Evolutionary conservation across 2,888 invertebrate genomes (phyloP).

Genomic region (Zaprionus bogoriensis): DNA sequence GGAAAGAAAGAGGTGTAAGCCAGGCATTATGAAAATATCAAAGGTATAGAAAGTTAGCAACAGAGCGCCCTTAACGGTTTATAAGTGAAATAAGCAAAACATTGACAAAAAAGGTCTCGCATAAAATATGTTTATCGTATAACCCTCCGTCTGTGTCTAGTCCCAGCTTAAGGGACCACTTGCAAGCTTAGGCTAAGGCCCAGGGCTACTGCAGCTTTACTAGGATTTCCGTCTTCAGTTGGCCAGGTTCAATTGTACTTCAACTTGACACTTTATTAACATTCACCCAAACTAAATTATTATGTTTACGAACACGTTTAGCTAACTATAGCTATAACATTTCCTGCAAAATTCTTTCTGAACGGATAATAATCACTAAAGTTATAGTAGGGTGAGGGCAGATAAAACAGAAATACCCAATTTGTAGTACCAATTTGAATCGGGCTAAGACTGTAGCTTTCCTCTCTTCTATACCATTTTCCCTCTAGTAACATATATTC

Average conservation of each 20-base stretch:
- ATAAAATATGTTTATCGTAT: slow-evolving; percentile 61
- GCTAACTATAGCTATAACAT: too few relatives aligned
- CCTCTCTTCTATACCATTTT: neutral
- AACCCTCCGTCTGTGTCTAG: neutral
- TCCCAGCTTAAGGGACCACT: slow-evolving; percentile 1
- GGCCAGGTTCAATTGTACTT: neutral
- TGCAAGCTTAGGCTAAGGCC: neutral
- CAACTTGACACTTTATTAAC: too few relatives aligned
- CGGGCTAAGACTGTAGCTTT: too few relatives aligned
- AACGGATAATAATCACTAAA: too few relatives aligned
- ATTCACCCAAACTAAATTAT: too few relatives aligned
- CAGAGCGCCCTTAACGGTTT: slow-evolving; percentile 55
- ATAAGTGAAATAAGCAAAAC: slow-evolving; percentile 54
- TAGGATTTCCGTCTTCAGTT: neutral
- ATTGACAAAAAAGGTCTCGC: slow-evolving; percentile 59
- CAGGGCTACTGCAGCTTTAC: neutral
- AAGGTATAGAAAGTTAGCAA: slow-evolving; percentile 39
- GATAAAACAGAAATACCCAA: too few relatives aligned
- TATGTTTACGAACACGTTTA: too few relatives aligned
- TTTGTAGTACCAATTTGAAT: too few relatives aligned
- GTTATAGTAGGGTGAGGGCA: too few relatives aligned
- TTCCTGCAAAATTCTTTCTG: too few relatives aligned
- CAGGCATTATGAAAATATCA: slow-evolving; percentile 53
- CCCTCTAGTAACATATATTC: neutral
- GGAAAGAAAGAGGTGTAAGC: slow-evolving; percentile 1